Base-by-base conservation (phyloP, 92 coral and sea anemone species). In the Parazoanthus swiftii region DNA sequence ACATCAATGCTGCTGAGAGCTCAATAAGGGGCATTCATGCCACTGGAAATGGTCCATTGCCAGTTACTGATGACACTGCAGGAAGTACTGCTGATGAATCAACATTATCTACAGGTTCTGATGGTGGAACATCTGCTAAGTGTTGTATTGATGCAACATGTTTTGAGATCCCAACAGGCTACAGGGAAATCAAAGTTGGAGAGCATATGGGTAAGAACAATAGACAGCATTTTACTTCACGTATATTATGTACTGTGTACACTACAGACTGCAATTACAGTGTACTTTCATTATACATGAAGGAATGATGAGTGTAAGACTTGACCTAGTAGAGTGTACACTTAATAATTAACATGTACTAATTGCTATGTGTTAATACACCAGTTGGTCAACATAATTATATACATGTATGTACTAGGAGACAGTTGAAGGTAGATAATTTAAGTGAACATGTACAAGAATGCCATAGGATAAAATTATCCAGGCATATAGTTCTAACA, bases 141-240 rank as follows among this genome's bases (percentile, higher is more conserved):
- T 97, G 99, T 81, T 85, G 86, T 25, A 95, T 97, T 86, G 98
- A 97, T 59, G 36, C 89, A 50, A 74, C 93, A 35, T 91, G 94
- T 77, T 97, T 97, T 86, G 98, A 94, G 21, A 85, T 92, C 21
- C 99, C 99, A 5, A 58, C 94, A 10, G 99, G 95, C 25, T 97
- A 97, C 88, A 90, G 93, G 72, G 94, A 91, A 76, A 94, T 91
- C 46, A 79, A 90, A 81, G 90, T 87, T 73, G 96, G 93, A 70
- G 95, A 95, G 85, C 97, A 94, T 26, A 81, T 92, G 29, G 97
- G 99, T 95, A 74, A 72, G 98, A 63, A 50, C 20, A 48, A 5
- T 26, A 36, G 0, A 5, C 6, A 42, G 2, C 10, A 4, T 13
- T 8, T 75, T 75, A 75, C 79, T 38, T 29, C 33, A 29, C 33